Evolutionary conservation across 2,797 vertebrate species (phyloP), one percentile per base, ranked within the genome.

Genomic region (Typhlichthys subterraneus): DNA sequence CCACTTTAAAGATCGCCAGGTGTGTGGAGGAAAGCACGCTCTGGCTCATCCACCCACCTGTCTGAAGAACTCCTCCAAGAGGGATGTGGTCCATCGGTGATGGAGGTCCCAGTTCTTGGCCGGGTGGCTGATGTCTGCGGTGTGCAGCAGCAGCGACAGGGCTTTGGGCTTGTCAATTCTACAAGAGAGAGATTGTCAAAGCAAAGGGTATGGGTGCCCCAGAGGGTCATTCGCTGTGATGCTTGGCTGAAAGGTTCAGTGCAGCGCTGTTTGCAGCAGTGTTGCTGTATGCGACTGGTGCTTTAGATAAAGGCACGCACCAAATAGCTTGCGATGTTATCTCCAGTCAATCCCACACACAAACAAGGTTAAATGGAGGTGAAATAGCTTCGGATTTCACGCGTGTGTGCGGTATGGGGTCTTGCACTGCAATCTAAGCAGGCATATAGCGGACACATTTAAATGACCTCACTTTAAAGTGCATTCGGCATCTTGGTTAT

Each of bases 51-150:
- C 33, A 50, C 67, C 54, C 52, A 96, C 95, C 94, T 96, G 94
- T 93, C 92, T 92, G 86, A 95, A 95, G 88, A 95, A 95, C 68
- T 96, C 94, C 75, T 96, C 94, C 69, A 96, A 83, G 29, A 96
- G 84, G 0, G 92, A 94, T 84, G 92, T 92, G 3, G 94, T 96
- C 94, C 95, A 96, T 75, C 92, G 94, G 63, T 95, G 92, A 71
- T 96, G 95, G 29, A 95, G 90, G 23, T 95, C 90, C 94, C 94
- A 96, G 1, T 90, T 91, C 79, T 96, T 95, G 5, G 94, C 94
- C 4, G 95, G 94, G 81, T 96, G 95, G 75, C 94, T 96, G 74
- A 96, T 95, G 84, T 96, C 94, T 52, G 95, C 94, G 10, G 94
- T 94, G 80, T 96, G 95, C 63, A 96, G 84, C 78, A 96, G 87